Conservation (phyloP, 1,140 invertebrate genomes). For the Chrysopa pallens region DNA sequence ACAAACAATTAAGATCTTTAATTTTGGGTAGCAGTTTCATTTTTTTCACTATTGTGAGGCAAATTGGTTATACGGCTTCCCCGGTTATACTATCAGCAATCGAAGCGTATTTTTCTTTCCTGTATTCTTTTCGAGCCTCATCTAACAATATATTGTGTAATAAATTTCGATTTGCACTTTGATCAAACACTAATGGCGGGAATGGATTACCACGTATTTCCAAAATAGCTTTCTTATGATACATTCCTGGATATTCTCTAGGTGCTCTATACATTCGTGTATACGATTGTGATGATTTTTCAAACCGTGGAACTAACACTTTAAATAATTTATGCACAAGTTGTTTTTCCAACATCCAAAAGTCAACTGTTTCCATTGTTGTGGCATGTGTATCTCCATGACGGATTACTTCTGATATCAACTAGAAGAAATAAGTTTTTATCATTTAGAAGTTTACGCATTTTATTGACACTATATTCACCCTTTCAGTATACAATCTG, state of each 20-base stretch:
- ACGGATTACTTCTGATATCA: slow-evolving; percentile 75
- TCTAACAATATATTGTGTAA: slow-evolving; percentile 52
- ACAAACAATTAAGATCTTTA: too few species aligned
- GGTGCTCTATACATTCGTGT: slow-evolving; percentile 58
- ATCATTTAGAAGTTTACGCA: background rate
- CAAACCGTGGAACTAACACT: slow-evolving; percentile 68
- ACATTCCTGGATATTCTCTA: slow-evolving; percentile 31
- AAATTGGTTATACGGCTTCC: slow-evolving; percentile 8
- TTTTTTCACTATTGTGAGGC: too few species aligned
- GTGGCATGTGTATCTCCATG: slow-evolving; percentile 66
- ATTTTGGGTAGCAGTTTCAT: too few species aligned
- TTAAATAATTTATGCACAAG: slow-evolving; percentile 85
- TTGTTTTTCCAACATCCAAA: slow-evolving; percentile 78
- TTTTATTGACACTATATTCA: slow-evolving; percentile 21
- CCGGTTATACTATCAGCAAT: slow-evolving; percentile 16
- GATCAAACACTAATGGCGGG: slow-evolving; percentile 34
- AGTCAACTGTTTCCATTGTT: slow-evolving; percentile 81
- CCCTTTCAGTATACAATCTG: slow-evolving; percentile 73
- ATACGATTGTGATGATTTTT: slow-evolving; percentile 46
- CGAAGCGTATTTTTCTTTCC: slow-evolving; percentile 18
- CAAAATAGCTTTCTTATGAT: slow-evolving; percentile 38
- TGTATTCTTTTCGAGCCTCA: slow-evolving; percentile 51
- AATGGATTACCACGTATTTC: slow-evolving; percentile 64
- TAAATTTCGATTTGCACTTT: slow-evolving; percentile 34
- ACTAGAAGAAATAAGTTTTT: slow-evolving; percentile 32